phyloP scores from a whole-genome alignment of 2,797 vertebrate genomes.

The Gadopsis bispinosus region DNA sequence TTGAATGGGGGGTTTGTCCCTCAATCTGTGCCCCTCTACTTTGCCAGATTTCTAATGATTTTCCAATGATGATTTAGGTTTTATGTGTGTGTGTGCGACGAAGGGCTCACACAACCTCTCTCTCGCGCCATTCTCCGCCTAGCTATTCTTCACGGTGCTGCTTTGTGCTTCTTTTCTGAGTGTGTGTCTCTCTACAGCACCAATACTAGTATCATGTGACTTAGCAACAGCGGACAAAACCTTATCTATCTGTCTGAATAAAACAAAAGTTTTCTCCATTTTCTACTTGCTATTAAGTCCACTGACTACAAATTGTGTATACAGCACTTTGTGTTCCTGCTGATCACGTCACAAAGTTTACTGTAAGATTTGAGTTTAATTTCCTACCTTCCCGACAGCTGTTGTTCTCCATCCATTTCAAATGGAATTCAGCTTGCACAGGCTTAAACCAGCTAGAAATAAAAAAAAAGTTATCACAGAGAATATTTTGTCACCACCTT shows the following conservation, averaged over 20 bases:
- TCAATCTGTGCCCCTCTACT: constrained; percentile 88
- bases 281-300: constrained; percentile 24
- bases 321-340: constrained; percentile 15
- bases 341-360: constrained; percentile 49
- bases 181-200: constrained; percentile 30
- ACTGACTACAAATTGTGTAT: constrained; percentile 26
- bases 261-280: constrained; percentile 1
- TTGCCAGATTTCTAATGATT: constrained; percentile 93
- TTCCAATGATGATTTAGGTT: constrained; percentile 90
- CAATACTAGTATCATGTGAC: constrained; percentile 24
- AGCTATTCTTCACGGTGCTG: constrained; percentile 55
- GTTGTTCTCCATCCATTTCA: constrained; percentile 44
- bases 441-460: constrained; percentile 29
- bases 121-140: constrained; percentile 37
- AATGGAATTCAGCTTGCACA: constrained; percentile 37
- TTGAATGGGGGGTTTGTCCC: constrained; percentile 85
- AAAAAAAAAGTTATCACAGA: constrained; percentile 18
- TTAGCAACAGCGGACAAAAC: constrained; percentile 29
- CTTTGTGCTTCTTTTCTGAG: constrained; percentile 52
- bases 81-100: constrained; percentile 51
- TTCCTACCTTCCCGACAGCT: constrained; percentile 42
- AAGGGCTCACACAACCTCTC: constrained; percentile 44
- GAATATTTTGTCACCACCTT: constrained; percentile 7
- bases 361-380: constrained; percentile 53
- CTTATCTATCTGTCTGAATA: constrained; percentile 10